These are phyloP conservation scores for Dallia pectoralis DNA, from an alignment of 2,797 vertebrate genomes.

Conservation along the genomic window DNA sequence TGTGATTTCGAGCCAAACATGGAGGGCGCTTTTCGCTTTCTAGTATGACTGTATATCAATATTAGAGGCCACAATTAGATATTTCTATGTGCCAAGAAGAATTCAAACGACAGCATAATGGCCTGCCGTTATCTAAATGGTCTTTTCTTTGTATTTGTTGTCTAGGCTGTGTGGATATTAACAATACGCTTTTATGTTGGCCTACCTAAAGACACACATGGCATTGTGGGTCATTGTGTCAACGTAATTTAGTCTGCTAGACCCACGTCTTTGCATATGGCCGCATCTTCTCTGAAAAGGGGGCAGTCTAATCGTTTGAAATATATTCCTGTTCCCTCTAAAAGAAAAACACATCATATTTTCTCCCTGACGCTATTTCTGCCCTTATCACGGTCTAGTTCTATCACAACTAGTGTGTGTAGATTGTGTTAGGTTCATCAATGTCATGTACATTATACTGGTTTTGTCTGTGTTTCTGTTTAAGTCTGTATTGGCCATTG, in stretches of 20 bases:
- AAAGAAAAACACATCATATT: neutral
- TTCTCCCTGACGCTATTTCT: neutral
- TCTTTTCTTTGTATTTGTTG: neutral
- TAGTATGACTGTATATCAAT: neutral
- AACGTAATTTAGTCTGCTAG: conserved; percentile 32
- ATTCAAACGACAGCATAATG: neutral
- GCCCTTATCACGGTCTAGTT: neutral
- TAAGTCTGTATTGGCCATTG: too few species aligned
- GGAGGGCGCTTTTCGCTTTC: neutral
- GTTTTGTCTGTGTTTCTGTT: neutral
- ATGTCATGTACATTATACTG: neutral
- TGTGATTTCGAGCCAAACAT: neutral
- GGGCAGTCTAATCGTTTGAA: neutral
- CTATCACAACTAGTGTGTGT: neutral
- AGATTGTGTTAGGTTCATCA: neutral
- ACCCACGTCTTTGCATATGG: conserved; percentile 28
- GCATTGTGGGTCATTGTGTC: conserved; percentile 32
- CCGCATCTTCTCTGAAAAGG: conserved; percentile 10
- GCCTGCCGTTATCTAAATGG: neutral
- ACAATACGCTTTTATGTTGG: conserved; percentile 36
- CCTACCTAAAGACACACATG: conserved; percentile 19
- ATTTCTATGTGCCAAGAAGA: neutral
- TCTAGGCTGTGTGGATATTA: neutral
- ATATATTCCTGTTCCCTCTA: too few species aligned
- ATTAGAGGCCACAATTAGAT: neutral